A percentile compares a stretch with the other conserved stretches of the same genome.
These are phyloP conservation scores for human (Homo sapiens) DNA, from an alignment of 2,113 vertebrate species.

Conservation along the genomic window GRCh38 chr15:76532501-76533000, in stretches of 20 bases:
- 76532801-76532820: background rate
- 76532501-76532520: background rate
- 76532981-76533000: background rate
- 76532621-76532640: background rate
- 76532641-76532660: background rate
- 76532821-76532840: background rate
- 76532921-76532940: background rate
- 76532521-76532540: background rate
- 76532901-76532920: no score
- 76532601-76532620: background rate
- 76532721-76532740: background rate
- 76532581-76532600: background rate
- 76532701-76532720: background rate
- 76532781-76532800: background rate
- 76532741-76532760: background rate
- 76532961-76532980: background rate
- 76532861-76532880: background rate
- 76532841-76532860: background rate
- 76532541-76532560: background rate
- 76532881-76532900: background rate
- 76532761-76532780: background rate
- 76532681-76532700: background rate
- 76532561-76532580: background rate
- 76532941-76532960: background rate
- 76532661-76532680: background rate